Conservation (phyloP, 2,888 invertebrate genomes). For the Tipula unca region DNA sequence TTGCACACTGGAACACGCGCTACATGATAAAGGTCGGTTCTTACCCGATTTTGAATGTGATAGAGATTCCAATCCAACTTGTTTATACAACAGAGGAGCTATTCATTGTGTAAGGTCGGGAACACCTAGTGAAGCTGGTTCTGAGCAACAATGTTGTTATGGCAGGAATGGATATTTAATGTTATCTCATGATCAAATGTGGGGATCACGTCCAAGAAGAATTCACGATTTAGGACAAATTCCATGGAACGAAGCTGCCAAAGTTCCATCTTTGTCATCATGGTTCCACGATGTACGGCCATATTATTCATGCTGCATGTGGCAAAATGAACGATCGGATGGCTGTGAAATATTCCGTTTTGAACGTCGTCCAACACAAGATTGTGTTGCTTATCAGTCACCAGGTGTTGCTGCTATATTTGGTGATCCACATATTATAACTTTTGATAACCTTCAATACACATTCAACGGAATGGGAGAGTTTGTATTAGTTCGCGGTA, state of each 20-base stretch:
- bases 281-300: too few relatives aligned
- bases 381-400: too few relatives aligned
- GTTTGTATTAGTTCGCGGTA: conserved; percentile 67
- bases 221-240: conserved; percentile 85
- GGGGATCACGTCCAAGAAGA: conserved; percentile 80
- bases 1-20: conserved; percentile 82
- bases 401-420: too few relatives aligned
- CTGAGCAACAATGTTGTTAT: conserved; percentile 97
- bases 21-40: conserved; percentile 85
- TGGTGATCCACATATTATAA: too few relatives aligned
- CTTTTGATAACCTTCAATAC: conserved; percentile 84
- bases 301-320: too few relatives aligned
- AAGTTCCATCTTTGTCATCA: conserved; percentile 88
- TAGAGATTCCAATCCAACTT: conserved; percentile 75
- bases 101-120: conserved; percentile 89
- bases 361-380: too few relatives aligned
- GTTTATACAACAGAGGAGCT: conserved; percentile 81
- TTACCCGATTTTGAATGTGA: conserved; percentile 82
- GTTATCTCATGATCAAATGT: conserved; percentile 91
- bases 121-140: too few relatives aligned
- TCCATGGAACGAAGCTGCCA: conserved; percentile 92
- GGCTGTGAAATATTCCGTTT: conserved; percentile 92
- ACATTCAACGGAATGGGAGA: too few relatives aligned
- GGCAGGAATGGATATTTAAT: conserved; percentile 84
- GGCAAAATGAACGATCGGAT: conserved; percentile 81